Base-by-base conservation (phyloP, 2,113 vertebrate genomes). In the Brachypodius melanocephalos region DNA sequence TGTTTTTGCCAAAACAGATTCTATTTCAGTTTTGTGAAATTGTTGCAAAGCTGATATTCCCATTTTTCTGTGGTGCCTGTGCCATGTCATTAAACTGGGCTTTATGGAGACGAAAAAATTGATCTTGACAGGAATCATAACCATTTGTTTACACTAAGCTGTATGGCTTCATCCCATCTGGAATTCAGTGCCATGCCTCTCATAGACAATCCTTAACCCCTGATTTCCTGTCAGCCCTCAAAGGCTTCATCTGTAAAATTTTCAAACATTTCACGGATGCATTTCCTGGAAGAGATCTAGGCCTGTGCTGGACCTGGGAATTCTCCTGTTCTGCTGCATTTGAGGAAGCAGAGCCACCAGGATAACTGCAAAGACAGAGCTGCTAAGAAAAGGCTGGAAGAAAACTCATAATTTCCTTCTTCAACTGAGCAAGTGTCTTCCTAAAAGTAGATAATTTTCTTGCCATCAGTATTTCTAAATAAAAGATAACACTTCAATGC, bases 1-100 rank as follows among this genome's bases (percentile, higher is more conserved):
- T 97, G 96, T 96, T 97, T 96, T 97, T 98, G 97, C 98, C 97
- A 98, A 89, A 98, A 97, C 73, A 95, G 95, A 96, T 97, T 97
- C 95, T 87, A 69, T 98, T 97, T 98, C 95, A 95, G 75, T 97
- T 97, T 97, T 89, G 97, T 94, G 93, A 97, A 97, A 94, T 95
- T 95, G 96, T 92, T 97, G 97, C 83, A 96, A 97, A 97, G 96
- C 94, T 96, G 96, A 81, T 97, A 97, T 91, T 96, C 93, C 79
- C 58, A 1, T 96, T 97, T 97, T 98, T 97, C 86, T 94, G 84
- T 29, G 17, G 52, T 83, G 83, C 71, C 54, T 74, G 76, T 92
- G 93, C 88, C 88, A 49, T 92, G 67, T 80, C 95, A 83, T 96
- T 97, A 95, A 97, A 96, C 77, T 62, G 73, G 76, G 48, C 49